Evolutionary conservation across 2,888 invertebrate genomes (phyloP), one percentile per base, ranked within the genome.

Genomic region (Lepeophtheirus nordmannii): DNA sequence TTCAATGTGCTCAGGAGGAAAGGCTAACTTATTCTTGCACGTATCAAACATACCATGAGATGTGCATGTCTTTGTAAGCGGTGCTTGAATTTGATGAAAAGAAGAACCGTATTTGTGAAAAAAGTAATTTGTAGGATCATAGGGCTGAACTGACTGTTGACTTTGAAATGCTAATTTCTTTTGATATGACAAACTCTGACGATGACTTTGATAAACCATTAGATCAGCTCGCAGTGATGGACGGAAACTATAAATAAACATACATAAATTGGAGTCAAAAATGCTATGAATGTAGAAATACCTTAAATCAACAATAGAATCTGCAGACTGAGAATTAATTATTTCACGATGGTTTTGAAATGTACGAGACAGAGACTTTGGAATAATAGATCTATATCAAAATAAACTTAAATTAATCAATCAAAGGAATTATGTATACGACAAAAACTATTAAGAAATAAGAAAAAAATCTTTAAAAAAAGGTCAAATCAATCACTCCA

Each of bases 51-150:
- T 67, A 14, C 59, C 23, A 22, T 58, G 23, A 17, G 62, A 62
- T 38, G 71, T 64, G 37, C 67, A 66, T 1, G 64, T 58, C 14
- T 68, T 68, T 37, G 70, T 62, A 23, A 69, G 53, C n/a, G 70
- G 71, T 10, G 70, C 46, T 11, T 70, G 68, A 72, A 88, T 87
- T 75, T 89, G 89, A 76, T 89, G 88, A 74, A 93, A 94, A 75
- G 89, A 89, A 0, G 93, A 91, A 10, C 93, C 94, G 73, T 89
- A 89, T 72, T 89, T 87, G 67, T 86, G 83, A 73, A 94, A 94
- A 76, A 91, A 93, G 74, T 89, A 86, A 0, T 85, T 85, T 0
- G 85, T 83, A 0, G 88, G 85, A 76, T 90, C 87, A 69, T 86
- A 87, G 0, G 85, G 83, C n/a, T 22, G 39, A 1, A 85, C 64